A percentile compares a stretch with the other conserved stretches of the same genome.
These are phyloP conservation scores for Oryzias curvinotus DNA, from an alignment of 2,113 vertebrate species.

Conservation along the genomic window DNA sequence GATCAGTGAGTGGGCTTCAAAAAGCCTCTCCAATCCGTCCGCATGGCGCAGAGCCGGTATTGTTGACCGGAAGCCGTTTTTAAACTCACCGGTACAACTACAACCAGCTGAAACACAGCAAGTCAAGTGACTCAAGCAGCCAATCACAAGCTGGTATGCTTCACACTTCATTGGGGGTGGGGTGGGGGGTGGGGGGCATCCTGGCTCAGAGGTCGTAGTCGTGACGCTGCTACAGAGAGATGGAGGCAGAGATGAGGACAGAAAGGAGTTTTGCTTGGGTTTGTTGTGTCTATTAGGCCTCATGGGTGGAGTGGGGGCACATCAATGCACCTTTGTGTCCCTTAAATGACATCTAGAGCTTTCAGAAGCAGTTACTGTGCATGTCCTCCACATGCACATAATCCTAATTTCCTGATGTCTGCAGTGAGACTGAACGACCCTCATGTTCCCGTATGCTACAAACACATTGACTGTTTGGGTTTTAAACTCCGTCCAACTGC, in stretches of 20 bases:
- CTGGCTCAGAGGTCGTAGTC: slow-evolving; percentile 62
- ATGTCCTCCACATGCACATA: no score
- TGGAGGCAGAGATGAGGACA: slow-evolving; percentile 1
- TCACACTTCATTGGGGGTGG: slow-evolving; percentile 35
- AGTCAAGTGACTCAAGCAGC: slow-evolving; percentile 57
- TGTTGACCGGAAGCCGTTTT: slow-evolving; percentile 32
- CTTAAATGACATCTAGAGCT: slow-evolving; percentile 25
- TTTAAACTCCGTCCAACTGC: no score
- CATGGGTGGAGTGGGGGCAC: neutral
- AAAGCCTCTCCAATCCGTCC: slow-evolving; percentile 35
- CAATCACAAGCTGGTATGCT: slow-evolving; percentile 52
- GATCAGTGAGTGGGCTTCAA: slow-evolving; percentile 40
- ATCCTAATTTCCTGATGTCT: no score
- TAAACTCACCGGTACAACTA: slow-evolving; percentile 44
- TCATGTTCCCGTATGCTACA: no score
- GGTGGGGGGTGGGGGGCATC: slow-evolving; percentile 64
- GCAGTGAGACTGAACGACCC: no score
- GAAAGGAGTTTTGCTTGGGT: slow-evolving; percentile 27
- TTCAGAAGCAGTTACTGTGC: slow-evolving; percentile 1
- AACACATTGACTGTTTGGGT: no score
- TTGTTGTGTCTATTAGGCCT: slow-evolving; percentile 14
- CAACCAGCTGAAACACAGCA: slow-evolving; percentile 41
- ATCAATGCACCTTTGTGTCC: slow-evolving; percentile 14
- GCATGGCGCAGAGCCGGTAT: slow-evolving; percentile 32
- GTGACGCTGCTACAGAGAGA: slow-evolving; percentile 14